Evolutionary conservation across 35 echinoderm and acorn worm species (phyloP).

Genomic region (Diadema setosum): DNA sequence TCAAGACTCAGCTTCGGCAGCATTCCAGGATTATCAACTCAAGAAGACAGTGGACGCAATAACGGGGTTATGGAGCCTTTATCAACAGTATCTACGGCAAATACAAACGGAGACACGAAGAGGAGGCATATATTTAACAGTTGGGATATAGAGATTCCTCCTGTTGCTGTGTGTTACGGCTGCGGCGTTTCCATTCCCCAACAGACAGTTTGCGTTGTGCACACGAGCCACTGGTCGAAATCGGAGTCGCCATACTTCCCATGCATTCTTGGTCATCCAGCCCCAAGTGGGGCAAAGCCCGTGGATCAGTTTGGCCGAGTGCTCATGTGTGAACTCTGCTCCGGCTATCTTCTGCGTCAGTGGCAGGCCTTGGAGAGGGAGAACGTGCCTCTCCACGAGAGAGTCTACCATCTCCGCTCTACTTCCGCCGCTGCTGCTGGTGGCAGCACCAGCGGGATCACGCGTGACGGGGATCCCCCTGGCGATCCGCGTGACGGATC

Average conservation of each 20-base stretch:
- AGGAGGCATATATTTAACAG: conserved; percentile 13
- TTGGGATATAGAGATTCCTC: conserved; percentile 80
- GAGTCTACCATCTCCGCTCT: conserved; percentile 73
- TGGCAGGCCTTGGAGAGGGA: conserved; percentile 88
- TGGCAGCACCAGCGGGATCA: neutral
- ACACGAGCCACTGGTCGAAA: conserved; percentile 97
- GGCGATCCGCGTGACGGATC: neutral
- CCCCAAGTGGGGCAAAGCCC: conserved; percentile 81
- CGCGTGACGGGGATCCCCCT: neutral
- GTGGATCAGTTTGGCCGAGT: conserved; percentile 91
- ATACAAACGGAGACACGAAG: conserved; percentile 19
- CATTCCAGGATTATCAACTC: neutral
- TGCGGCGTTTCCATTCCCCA: conserved; percentile 57
- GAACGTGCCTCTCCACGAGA: conserved; percentile 81
- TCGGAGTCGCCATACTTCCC: conserved; percentile 95
- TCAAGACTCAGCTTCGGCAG: conserved; percentile 57
- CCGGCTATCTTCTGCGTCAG: conserved; percentile 77
- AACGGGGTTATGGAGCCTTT: neutral
- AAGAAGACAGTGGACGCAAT: conserved; percentile 18
- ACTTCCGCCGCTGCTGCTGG: neutral
- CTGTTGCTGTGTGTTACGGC: conserved; percentile 80
- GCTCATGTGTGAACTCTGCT: conserved; percentile 92
- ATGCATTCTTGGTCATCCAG: conserved; percentile 76
- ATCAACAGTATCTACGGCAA: conserved; percentile 8
- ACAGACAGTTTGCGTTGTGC: conserved; percentile 69